phyloP scores from a whole-genome alignment of 2,797 vertebrate genomes.

The Sebastes glaucus region DNA sequence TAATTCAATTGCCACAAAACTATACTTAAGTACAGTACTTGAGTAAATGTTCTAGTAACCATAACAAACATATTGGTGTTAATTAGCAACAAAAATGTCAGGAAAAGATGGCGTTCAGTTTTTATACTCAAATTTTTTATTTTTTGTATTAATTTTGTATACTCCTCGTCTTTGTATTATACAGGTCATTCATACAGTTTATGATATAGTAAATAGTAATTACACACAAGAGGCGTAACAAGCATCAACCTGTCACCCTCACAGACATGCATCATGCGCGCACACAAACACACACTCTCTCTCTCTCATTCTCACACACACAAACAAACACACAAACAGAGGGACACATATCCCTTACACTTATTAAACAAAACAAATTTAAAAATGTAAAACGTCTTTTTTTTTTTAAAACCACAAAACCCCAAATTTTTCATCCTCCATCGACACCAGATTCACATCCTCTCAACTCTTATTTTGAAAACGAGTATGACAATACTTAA shows the following conservation, averaged over 20 bases:
- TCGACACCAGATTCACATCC: slow-evolving; percentile 55
- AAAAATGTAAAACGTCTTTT: slow-evolving; percentile 74
- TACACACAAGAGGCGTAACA: slow-evolving; percentile 75
- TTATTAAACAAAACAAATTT: slow-evolving; percentile 59
- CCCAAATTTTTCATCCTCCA: slow-evolving; percentile 41
- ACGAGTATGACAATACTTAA: slow-evolving; percentile 66
- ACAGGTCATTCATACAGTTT: slow-evolving; percentile 84
- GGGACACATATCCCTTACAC: slow-evolving; percentile 52
- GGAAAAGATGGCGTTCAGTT: slow-evolving; percentile 19
- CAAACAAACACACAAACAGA: slow-evolving; percentile 12
- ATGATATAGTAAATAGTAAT: slow-evolving; percentile 82
- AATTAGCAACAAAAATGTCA: not conserved
- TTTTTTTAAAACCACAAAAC: slow-evolving; percentile 50
- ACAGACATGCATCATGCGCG: slow-evolving; percentile 72
- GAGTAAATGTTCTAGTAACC: not conserved
- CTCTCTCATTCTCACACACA: slow-evolving; percentile 4
- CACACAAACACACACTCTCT: slow-evolving; percentile 30
- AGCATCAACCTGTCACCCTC: slow-evolving; percentile 60
- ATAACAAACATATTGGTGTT: not conserved
- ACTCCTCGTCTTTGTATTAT: slow-evolving; percentile 80
- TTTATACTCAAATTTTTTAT: slow-evolving; percentile 69
- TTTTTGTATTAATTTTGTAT: slow-evolving; percentile 83
- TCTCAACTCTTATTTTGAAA: slow-evolving; percentile 51
- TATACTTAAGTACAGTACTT: not conserved
- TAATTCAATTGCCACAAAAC: not conserved